phyloP scores from a whole-genome alignment of 2,797 vertebrate species.

The Lagorchestes hirsutus region DNA sequence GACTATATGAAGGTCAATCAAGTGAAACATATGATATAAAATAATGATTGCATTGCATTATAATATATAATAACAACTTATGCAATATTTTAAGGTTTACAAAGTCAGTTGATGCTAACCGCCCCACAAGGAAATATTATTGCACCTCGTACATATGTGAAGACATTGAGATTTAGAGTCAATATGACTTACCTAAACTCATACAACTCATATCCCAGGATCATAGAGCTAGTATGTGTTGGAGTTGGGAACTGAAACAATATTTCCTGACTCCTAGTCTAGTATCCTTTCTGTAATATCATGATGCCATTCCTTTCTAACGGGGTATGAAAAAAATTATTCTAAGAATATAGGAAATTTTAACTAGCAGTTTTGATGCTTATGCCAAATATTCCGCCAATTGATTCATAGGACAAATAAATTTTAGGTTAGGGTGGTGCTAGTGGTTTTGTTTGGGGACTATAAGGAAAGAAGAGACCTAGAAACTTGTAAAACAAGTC shows the following conservation, averaged over 20 bases:
- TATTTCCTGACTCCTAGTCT: not conserved
- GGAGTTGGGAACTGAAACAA: not conserved
- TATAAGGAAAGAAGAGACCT: not conserved
- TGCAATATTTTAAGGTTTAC: not conserved
- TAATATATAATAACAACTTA: not conserved
- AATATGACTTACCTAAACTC: not conserved
- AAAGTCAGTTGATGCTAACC: not conserved
- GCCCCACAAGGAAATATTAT: not conserved
- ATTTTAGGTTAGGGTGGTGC: not conserved
- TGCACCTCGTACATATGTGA: not conserved
- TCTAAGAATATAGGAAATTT: not conserved
- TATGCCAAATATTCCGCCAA: not conserved
- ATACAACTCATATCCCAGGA: not conserved
- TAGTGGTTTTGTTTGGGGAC: not conserved
- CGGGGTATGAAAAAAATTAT: not conserved
- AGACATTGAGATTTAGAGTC: not conserved
- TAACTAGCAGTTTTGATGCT: not conserved
- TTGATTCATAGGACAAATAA: not conserved
- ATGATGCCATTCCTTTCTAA: rapidly evolving
- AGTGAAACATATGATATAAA: not conserved
- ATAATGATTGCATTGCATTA: not conserved
- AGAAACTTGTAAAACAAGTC: not conserved
- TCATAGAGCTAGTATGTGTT: not conserved
- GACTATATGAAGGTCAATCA: not conserved
- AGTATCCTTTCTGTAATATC: not conserved